These are phyloP conservation scores for Botrylloides violaceus DNA, from an alignment of 23 tunicate species.

Conservation along the genomic window DNA sequence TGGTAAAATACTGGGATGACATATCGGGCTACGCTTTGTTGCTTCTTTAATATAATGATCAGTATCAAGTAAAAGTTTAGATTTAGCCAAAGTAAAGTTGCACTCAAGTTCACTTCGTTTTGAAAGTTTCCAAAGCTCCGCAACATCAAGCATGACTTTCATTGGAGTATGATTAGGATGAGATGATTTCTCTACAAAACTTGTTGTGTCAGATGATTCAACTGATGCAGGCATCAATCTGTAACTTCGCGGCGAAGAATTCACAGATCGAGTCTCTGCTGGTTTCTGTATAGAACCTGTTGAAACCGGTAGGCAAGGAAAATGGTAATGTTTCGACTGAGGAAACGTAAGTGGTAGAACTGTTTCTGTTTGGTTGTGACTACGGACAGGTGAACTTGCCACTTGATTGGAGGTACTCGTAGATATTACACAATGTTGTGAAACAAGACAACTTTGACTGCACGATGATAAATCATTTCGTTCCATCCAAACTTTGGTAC, in stretches of 20 bases:
- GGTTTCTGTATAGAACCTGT: slow-evolving; percentile 66
- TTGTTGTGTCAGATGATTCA: slow-evolving; percentile 66
- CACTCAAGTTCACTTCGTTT: slow-evolving; percentile 92
- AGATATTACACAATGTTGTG: no score
- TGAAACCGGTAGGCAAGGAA: slow-evolving; percentile 70
- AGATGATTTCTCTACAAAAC: slow-evolving; percentile 95
- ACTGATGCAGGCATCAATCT: slow-evolving; percentile 85
- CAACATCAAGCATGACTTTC: slow-evolving; percentile 76
- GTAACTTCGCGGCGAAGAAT: slow-evolving; percentile 91
- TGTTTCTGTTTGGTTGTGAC: not conserved
- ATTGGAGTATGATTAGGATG: slow-evolving; percentile 47
- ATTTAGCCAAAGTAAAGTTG: slow-evolving; percentile 61
- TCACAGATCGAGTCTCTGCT: slow-evolving; percentile 76
- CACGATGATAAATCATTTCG: no score
- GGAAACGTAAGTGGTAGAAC: not conserved
- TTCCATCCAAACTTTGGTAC: no score
- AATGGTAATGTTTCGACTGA: not conserved
- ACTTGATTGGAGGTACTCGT: no score
- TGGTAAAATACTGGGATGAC: slow-evolving; percentile 1
- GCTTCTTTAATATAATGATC: slow-evolving; percentile 11
- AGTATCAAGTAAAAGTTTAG: not conserved
- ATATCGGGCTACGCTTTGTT: not conserved
- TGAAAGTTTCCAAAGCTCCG: slow-evolving; percentile 74
- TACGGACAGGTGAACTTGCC: no score
- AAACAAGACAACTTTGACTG: no score